phyloP scores from a whole-genome alignment of 2,113 vertebrate genomes.

The Salvator merianae region DNA sequence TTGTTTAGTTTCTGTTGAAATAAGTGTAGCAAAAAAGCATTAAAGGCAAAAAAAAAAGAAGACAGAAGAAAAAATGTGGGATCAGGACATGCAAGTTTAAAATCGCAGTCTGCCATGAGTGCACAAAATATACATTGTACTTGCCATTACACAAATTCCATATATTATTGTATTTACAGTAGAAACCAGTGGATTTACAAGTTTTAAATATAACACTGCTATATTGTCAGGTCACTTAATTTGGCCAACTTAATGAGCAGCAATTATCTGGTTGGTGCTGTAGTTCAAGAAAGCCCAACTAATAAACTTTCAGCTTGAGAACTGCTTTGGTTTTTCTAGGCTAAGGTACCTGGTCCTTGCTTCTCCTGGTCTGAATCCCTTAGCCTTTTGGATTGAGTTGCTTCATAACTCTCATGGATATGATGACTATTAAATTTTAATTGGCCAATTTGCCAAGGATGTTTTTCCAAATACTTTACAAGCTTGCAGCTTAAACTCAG shows the following conservation, averaged over 20 bases:
- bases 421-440: not conserved
- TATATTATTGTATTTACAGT: slow-evolving; percentile 80
- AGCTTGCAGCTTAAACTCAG: not conserved
- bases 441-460: not conserved
- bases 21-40: not conserved
- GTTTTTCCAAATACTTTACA: not conserved
- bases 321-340: no score
- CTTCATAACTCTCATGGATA: not conserved
- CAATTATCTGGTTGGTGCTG: not conserved
- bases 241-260: not conserved
- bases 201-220: slow-evolving; percentile 74
- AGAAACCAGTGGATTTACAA: slow-evolving; percentile 75
- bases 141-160: slow-evolving; percentile 63
- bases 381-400: not conserved
- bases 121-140: no score
- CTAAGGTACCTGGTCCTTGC: no score
- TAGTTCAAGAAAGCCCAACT: not conserved
- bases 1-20: slow-evolving; percentile 46
- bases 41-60: not conserved
- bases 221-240: slow-evolving; percentile 60
- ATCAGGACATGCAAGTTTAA: not conserved
- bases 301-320: not conserved
- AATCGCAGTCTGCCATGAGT: not conserved
- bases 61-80: not conserved
- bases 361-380: not conserved